phyloP scores from a whole-genome alignment of 2,113 vertebrate genomes.

The Urocynchramus pylzowi region DNA sequence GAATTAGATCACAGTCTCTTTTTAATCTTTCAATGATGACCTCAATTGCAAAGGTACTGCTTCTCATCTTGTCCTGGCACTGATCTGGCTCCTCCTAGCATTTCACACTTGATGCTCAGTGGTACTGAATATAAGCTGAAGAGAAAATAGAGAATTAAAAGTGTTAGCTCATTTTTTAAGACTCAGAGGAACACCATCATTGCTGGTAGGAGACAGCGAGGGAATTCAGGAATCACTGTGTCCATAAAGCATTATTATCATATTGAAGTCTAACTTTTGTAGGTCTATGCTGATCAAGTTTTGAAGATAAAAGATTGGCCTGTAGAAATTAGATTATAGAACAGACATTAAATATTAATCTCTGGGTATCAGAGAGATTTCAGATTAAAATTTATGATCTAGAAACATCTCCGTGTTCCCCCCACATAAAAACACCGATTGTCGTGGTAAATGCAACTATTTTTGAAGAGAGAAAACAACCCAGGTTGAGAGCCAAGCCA shows the following conservation, averaged over 20 bases:
- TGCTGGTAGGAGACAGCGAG: not conserved
- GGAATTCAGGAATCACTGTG: not conserved
- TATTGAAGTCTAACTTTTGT: not conserved
- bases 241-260: not conserved
- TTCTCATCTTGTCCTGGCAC: not conserved
- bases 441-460: not conserved
- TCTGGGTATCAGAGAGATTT: not conserved
- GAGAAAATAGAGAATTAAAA: slow-evolving; percentile 1
- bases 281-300: slow-evolving; percentile 4
- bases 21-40: slow-evolving; percentile 1
- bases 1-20: not conserved
- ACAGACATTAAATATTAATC: slow-evolving; percentile 57
- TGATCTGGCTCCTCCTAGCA: not conserved
- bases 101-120: not conserved
- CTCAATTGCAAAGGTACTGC: not conserved
- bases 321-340: slow-evolving; percentile 21
- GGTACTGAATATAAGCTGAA: not conserved
- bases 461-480: not conserved
- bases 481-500: not conserved
- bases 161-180: not conserved
- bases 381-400: slow-evolving; percentile 39
- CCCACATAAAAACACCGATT: not conserved
- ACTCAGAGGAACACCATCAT: not conserved
- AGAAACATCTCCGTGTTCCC: not conserved
- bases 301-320: slow-evolving; percentile 44